These are phyloP conservation scores for Pygoscelis antarcticus DNA, from an alignment of 2,113 vertebrate species.

Conservation along the genomic window DNA sequence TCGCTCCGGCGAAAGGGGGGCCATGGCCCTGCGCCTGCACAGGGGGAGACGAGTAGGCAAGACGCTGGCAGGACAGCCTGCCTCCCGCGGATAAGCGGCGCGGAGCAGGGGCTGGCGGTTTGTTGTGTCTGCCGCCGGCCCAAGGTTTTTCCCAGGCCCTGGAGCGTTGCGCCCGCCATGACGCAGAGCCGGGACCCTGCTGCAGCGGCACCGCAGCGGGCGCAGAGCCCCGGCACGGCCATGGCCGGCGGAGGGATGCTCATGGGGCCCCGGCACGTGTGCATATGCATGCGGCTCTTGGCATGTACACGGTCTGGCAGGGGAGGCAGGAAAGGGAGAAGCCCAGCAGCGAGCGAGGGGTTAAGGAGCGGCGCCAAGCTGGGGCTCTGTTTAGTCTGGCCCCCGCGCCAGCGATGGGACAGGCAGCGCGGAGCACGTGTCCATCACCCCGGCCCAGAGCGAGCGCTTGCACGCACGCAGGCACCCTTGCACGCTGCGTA, in stretches of 20 bases:
- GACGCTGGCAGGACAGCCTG: not conserved
- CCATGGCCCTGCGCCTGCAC: not conserved
- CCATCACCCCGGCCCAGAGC: not conserved
- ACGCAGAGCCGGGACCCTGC: not conserved
- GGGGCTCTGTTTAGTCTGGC: conserved; percentile 34
- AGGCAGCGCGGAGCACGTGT: not conserved
- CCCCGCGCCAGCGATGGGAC: not conserved
- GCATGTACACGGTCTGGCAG: not conserved
- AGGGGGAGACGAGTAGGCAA: too few relatives aligned
- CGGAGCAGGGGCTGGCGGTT: not conserved
- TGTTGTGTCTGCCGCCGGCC: conserved; percentile 13
- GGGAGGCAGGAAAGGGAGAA: not conserved
- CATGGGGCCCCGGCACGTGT: not conserved
- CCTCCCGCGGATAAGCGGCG: fast-evolving
- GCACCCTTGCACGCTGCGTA: not conserved
- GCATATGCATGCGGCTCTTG: not conserved
- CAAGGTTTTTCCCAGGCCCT: not conserved
- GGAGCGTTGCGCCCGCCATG: not conserved
- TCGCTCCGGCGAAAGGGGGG: not conserved
- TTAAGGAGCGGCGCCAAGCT: conserved; percentile 17
- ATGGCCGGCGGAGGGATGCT: not conserved
- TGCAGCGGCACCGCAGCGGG: not conserved
- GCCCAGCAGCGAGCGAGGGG: not conserved
- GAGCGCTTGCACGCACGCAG: not conserved
- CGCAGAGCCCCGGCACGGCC: not conserved